These are phyloP conservation scores for Decapterus maruadsi DNA, from an alignment of 2,797 vertebrate species.

Conservation along the genomic window DNA sequence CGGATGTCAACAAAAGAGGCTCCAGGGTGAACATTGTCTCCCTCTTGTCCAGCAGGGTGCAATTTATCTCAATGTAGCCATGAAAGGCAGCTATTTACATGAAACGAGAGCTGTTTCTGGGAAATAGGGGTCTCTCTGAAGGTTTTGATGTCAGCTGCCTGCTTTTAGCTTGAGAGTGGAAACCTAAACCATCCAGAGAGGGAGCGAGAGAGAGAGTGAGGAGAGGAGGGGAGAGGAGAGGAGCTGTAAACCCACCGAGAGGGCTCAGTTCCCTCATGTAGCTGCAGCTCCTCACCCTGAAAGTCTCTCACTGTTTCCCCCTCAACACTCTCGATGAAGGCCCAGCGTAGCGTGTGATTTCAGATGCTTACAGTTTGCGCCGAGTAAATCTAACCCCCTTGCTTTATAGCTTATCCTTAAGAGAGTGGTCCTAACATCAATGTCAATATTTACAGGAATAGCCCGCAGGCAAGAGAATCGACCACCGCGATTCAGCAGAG, in stretches of 20 bases:
- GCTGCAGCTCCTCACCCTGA: constrained; percentile 65
- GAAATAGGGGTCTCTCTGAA: constrained; percentile 77
- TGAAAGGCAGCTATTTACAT: constrained; percentile 79
- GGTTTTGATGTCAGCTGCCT: constrained; percentile 80
- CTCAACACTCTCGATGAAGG: constrained; percentile 44
- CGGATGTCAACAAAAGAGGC: constrained; percentile 73
- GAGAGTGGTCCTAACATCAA: constrained; percentile 83
- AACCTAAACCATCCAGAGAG: constrained; percentile 77
- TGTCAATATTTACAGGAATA: constrained; percentile 85
- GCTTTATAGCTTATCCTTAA: constrained; percentile 81
- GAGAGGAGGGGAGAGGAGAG: constrained; percentile 48
- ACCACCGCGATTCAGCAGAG: constrained; percentile 77
- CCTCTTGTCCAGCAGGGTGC: constrained; percentile 74
- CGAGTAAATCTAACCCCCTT: constrained; percentile 73
- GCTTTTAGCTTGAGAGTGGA: constrained; percentile 80
- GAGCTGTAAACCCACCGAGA: constrained; percentile 66
- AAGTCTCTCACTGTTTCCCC: constrained; percentile 63
- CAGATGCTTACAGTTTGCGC: constrained; percentile 69
- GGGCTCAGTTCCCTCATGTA: constrained; percentile 65
- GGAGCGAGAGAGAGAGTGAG: constrained; percentile 43
- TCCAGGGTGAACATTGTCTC: constrained; percentile 66
- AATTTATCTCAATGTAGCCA: constrained; percentile 78
- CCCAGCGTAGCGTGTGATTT: constrained; percentile 64
- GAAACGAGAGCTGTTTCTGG: constrained; percentile 79
- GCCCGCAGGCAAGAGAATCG: constrained; percentile 80